Evolutionary conservation across 1,140 invertebrate species (phyloP).

Genomic region (Antheraea mylitta): DNA sequence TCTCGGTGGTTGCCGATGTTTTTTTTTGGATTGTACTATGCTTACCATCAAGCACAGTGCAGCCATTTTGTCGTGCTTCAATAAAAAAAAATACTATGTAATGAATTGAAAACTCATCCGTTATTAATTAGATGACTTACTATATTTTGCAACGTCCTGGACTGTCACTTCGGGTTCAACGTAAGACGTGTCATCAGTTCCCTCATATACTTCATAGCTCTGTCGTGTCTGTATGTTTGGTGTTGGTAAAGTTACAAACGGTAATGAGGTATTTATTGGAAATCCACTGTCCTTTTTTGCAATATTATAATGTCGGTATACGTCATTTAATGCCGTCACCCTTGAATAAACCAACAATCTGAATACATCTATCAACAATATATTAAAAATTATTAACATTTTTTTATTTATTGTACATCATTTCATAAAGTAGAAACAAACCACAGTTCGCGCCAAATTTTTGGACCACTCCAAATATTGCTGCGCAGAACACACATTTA

Average conservation of each 20-base stretch:
- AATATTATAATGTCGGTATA: constrained; percentile 46
- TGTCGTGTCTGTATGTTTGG: constrained; percentile 41
- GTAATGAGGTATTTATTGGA: constrained; percentile 12
- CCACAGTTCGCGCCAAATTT: no score
- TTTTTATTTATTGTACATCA: no score
- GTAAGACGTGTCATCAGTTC: constrained; percentile 35
- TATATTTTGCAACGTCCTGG: constrained; percentile 59
- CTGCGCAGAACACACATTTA: no score
- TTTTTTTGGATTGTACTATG: no score
- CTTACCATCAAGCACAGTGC: no score
- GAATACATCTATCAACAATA: no score
- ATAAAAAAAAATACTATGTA: no score
- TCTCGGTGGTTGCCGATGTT: no score
- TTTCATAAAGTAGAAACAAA: no score
- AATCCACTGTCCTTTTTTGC: constrained; percentile 12
- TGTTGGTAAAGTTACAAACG: constrained; percentile 3
- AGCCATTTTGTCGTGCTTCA: no score
- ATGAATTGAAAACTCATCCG: background rate
- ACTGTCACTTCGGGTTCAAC: constrained; percentile 30
- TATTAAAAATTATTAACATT: no score
- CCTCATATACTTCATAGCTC: constrained; percentile 57
- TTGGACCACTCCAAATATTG: no score
- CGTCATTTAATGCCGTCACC: constrained; percentile 54
- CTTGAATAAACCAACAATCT: constrained; percentile 28
- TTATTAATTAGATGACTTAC: constrained; percentile 29